These are phyloP conservation scores for Cosmorhoe ocellata DNA, from an alignment of 2,888 invertebrate genomes.

Conservation along the genomic window DNA sequence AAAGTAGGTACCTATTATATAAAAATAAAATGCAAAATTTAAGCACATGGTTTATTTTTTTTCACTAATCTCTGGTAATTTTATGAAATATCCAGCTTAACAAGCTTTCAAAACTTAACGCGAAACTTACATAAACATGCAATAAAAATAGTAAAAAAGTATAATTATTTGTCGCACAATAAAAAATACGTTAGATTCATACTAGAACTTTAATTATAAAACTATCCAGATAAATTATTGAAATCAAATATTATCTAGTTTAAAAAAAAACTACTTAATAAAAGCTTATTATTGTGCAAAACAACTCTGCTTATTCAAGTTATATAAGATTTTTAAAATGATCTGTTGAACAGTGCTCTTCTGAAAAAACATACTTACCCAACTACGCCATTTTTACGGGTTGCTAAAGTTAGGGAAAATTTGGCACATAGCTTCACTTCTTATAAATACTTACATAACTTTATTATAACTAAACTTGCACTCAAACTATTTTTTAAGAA, in stretches of 20 bases:
- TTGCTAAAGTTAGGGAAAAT: constrained; percentile 3
- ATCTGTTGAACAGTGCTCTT: no score
- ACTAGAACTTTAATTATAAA: no score
- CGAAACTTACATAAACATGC: constrained; percentile 28
- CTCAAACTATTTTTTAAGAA: neutral
- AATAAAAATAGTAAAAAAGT: constrained; percentile 23
- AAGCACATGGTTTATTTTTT: constrained; percentile 70
- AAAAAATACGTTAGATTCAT: no score
- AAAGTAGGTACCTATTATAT: constrained; percentile 16
- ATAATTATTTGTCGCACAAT: no score
- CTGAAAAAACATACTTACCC: no score
- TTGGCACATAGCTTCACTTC: constrained; percentile 26
- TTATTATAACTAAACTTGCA: constrained; percentile 1
- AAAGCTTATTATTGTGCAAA: no score
- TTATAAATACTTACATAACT: constrained; percentile 19
- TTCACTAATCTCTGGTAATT: constrained; percentile 41
- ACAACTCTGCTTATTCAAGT: no score
- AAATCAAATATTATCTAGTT: no score
- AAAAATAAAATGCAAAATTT: constrained; percentile 53
- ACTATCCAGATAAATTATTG: no score
- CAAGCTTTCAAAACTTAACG: constrained; percentile 57
- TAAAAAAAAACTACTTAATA: no score
- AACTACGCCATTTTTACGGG: no score
- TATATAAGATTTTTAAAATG: no score
- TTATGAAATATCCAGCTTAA: constrained; percentile 57